A percentile compares a stretch with the other conserved stretches of the same genome.
phyloP scores from a whole-genome alignment of 2,113 vertebrate species.

The Cyanistes caeruleus region DNA sequence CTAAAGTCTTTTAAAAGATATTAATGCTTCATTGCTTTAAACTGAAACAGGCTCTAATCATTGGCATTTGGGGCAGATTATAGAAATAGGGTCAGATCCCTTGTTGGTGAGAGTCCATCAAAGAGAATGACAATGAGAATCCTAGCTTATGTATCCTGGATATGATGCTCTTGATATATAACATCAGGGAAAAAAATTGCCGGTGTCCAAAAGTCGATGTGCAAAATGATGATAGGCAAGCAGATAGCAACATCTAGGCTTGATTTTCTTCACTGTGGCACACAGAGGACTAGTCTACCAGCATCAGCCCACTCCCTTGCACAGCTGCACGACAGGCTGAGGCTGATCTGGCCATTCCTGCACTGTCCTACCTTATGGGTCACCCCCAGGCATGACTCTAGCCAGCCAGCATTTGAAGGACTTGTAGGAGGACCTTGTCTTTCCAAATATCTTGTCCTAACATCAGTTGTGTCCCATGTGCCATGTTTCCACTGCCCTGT shows the following conservation, averaged over 20 bases:
- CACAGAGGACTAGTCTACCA: neutral
- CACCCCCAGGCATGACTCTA: neutral
- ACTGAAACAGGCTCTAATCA: neutral
- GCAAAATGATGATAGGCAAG: neutral
- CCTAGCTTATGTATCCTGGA: neutral
- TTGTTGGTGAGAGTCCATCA: neutral
- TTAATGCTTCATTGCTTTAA: slow-evolving; percentile 44
- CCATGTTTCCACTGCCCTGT: neutral
- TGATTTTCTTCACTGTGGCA: neutral
- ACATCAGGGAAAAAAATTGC: neutral
- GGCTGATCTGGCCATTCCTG: fast-evolving
- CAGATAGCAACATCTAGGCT: neutral
- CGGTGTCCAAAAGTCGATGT: neutral
- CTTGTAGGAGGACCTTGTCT: neutral
- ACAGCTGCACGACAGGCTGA: neutral
- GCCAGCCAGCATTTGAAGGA: neutral
- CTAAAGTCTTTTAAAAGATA: neutral
- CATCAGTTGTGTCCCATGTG: neutral
- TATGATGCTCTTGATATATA: neutral
- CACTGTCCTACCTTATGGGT: neutral
- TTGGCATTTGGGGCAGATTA: neutral
- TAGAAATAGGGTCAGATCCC: slow-evolving; percentile 29
- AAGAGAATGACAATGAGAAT: neutral
- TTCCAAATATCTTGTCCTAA: neutral
- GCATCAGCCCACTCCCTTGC: neutral